Conservation (phyloP, 2,888 invertebrate genomes). For the Pseudococcus viburni region DNA sequence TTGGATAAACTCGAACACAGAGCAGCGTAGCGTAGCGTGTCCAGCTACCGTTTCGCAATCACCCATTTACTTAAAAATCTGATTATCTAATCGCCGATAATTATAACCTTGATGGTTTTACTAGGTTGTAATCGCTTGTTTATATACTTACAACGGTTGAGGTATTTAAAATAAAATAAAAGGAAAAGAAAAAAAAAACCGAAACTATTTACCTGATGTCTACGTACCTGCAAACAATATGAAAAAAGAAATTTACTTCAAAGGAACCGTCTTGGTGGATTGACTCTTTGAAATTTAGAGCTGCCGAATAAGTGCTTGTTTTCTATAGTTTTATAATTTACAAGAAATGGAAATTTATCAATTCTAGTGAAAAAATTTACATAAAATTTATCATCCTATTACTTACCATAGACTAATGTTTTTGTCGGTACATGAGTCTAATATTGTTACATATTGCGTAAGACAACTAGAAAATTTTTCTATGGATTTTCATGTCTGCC, state of each 20-base stretch:
- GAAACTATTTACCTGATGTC: background rate
- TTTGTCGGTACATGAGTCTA: too few species aligned
- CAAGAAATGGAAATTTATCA: too few species aligned
- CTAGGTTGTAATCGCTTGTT: conserved; percentile 33
- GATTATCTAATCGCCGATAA: conserved; percentile 36
- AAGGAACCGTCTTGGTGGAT: conserved; percentile 37
- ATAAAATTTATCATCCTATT: too few species aligned
- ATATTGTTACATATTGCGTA: too few species aligned
- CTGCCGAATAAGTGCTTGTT: background rate
- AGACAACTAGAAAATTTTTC: too few species aligned
- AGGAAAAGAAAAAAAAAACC: background rate
- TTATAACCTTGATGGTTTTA: conserved; percentile 47
- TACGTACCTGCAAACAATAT: background rate
- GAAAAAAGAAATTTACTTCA: conserved; percentile 32
- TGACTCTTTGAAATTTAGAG: conserved; percentile 49
- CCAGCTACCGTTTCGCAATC: conserved; percentile 45
- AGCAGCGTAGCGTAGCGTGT: conserved; percentile 19
- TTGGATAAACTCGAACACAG: conserved; percentile 2
- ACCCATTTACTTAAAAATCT: conserved; percentile 24
- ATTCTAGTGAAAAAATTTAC: too few species aligned
- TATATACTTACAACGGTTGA: background rate
- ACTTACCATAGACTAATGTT: too few species aligned
- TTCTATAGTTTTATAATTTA: too few species aligned
- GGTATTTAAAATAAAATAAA: conserved; percentile 4
- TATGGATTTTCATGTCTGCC: too few species aligned